A percentile compares a stretch with the other conserved stretches of the same genome.
These are phyloP conservation scores for Hemicordylus capensis DNA, from an alignment of 2,113 vertebrate species.

Conservation along the genomic window DNA sequence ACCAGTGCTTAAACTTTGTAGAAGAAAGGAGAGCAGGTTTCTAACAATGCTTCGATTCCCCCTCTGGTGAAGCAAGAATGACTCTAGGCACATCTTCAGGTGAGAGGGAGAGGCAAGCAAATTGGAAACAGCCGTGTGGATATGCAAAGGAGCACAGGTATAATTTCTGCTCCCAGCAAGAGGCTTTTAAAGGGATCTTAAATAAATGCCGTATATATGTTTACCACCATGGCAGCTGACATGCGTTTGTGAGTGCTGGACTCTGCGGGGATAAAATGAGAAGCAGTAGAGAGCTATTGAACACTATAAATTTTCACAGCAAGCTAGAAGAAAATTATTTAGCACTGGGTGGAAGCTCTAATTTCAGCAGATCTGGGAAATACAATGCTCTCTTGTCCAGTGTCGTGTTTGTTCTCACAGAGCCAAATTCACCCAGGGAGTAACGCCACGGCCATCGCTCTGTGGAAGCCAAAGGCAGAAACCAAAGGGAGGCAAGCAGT, in stretches of 20 bases:
- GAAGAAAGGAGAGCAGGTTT: background rate
- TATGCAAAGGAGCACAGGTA: conserved; percentile 67
- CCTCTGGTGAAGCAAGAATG: background rate
- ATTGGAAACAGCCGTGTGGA: conserved; percentile 35
- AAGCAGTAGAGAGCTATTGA: conserved; percentile 67
- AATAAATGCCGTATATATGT: conserved; percentile 62
- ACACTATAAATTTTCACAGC: conserved; percentile 66
- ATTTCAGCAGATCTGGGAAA: conserved; percentile 61
- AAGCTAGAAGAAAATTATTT: conserved; percentile 67
- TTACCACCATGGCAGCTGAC: conserved; percentile 65
- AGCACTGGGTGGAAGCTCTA: conserved; percentile 48
- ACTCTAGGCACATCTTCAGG: conserved; percentile 4
- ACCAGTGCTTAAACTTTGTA: conserved; percentile 19
- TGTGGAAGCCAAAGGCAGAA: background rate
- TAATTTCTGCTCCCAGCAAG: conserved; percentile 70
- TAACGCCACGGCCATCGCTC: background rate
- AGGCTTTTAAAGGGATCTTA: conserved; percentile 68
- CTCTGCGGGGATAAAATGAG: conserved; percentile 66
- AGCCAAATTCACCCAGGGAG: conserved; percentile 13
- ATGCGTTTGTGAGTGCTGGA: conserved; percentile 49
- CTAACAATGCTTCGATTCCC: conserved; percentile 10
- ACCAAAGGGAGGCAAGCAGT: conserved; percentile 16
- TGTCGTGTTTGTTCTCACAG: conserved; percentile 5
- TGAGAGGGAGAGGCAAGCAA: fast-evolving
- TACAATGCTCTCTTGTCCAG: conserved; percentile 50